Conservation (phyloP, 1,140 invertebrate species). For the Lysiphlebus fabarum region DNA sequence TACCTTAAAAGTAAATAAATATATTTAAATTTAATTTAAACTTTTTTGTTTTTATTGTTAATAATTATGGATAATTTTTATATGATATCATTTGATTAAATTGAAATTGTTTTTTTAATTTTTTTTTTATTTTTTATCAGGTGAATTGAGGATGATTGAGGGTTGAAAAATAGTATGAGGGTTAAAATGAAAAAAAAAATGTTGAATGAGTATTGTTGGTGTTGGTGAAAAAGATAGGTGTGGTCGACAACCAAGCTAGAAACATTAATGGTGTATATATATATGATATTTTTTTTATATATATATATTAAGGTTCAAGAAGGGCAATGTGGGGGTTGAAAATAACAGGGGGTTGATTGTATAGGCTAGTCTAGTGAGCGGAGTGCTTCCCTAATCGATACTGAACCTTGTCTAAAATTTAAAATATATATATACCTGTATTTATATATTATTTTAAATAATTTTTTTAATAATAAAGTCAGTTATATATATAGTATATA, state of each 20-base stretch:
- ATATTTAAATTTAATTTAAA: no score
- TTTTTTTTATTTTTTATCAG: no score
- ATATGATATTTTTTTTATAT: constrained; percentile 6
- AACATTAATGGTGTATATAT: neutral
- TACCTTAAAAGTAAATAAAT: no score
- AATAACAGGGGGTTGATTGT: constrained; percentile 39
- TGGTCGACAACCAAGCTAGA: neutral
- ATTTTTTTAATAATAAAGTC: no score
- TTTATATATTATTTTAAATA: no score
- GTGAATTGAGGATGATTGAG: constrained; percentile 1
- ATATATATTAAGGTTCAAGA: constrained; percentile 13
- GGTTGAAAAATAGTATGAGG: constrained; percentile 2
- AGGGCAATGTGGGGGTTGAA: constrained; percentile 20
- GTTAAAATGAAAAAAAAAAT: constrained; percentile 30
- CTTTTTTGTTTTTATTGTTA: no score
- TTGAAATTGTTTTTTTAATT: no score
- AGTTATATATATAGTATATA: no score
- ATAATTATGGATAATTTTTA: no score
- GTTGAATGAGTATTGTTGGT: constrained; percentile 42
- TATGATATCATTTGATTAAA: no score
- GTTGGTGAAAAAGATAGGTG: constrained; percentile 13
- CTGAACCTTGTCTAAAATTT: neutral
- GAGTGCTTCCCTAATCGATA: constrained; percentile 53
- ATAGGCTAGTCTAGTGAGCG: constrained; percentile 48
- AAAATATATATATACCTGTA: no score